A percentile compares a stretch with the other conserved stretches of the same genome.
phyloP scores from a whole-genome alignment of 2,888 invertebrate genomes.

The Stratiomys singularior region DNA sequence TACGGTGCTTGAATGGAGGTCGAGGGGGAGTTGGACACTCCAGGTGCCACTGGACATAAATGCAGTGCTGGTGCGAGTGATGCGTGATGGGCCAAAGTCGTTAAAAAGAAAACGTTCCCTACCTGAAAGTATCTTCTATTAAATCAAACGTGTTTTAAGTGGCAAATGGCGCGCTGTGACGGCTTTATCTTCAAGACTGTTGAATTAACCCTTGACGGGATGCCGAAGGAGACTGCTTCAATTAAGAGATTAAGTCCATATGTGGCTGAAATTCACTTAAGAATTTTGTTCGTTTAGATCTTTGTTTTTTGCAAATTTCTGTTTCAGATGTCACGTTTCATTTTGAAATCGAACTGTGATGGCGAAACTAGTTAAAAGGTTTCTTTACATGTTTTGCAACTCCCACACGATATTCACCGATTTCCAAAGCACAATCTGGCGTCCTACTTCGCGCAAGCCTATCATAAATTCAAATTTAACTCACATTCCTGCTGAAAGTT shows the following conservation, averaged over 20 bases:
- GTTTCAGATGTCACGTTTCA: too few species aligned
- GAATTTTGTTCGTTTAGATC: too few species aligned
- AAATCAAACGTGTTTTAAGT: conserved; percentile 19
- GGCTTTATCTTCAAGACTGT: background rate
- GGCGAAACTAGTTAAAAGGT: too few species aligned
- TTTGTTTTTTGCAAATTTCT: too few species aligned
- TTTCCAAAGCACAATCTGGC: background rate
- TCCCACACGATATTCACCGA: background rate
- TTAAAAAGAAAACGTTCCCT: conserved; percentile 12
- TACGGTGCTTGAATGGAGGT: background rate
- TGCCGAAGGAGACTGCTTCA: too few species aligned
- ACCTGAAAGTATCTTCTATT: conserved; percentile 8
- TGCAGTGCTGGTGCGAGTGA: background rate
- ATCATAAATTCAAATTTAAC: background rate
- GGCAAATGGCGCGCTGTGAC: background rate
- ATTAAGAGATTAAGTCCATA: too few species aligned
- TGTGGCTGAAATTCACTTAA: too few species aligned
- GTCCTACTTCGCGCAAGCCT: background rate
- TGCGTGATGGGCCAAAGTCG: background rate
- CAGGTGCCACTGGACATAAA: background rate
- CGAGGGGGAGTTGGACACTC: background rate
- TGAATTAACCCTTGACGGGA: background rate
- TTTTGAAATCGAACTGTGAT: too few species aligned
- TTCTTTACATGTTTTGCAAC: background rate
- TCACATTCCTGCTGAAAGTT: background rate